Evolutionary conservation across 2,797 vertebrate species (phyloP), one percentile per base, ranked within the genome.

Genomic region (Paguma larvata): DNA sequence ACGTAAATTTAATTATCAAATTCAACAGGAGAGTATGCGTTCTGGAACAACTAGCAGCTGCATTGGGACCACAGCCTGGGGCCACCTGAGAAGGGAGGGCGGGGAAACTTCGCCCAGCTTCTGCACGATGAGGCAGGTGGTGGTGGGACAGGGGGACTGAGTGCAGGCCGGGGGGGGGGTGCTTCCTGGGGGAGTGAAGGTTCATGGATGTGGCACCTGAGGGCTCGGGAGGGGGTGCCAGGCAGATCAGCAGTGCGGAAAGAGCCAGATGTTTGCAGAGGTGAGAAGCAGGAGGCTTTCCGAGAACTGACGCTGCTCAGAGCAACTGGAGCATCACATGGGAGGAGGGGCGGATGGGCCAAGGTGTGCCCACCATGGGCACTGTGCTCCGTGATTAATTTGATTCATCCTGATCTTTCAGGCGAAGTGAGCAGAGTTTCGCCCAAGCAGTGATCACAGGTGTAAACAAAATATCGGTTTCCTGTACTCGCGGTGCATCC

Each of bases 131-230:
- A 5, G 46, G 10, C 23, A 21, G 62, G 38, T 73, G 86, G 38
- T 9, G 8, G 51, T 10, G 3, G 21, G 16, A 25, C 75, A 65
- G 38, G 32, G 0, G 12, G 38, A 12, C 59, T 7, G 41, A 77
- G 4, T 0, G 0, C 53, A 4, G 9, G 30, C 6, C 6, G 32
- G n/a, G 62, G 25, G 46, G n/a, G n/a, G n/a, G n/a, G n/a, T n/a
- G n/a, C 25, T 51, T 48, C 80, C 63, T 25, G 23, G 48, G 6
- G 23, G 15, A 62, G 7, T 0, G 0, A n/a, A 18, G 23, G 27
- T 51, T 30, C 73, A n/a, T 9, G n/a, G 27, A 32, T 14, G n/a
- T 13, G 30, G 41, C n/a, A 38, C 38, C 15, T 0, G 0, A 30
- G 41, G 32, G 23, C 34, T 27, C 51, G 48, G 46, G 34, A 70